Percentiles rank a stretch among this genome's conserved stretches.
Evolutionary conservation across 2,888 invertebrate species (phyloP).

Genomic region (Frankliniella intonsa): DNA sequence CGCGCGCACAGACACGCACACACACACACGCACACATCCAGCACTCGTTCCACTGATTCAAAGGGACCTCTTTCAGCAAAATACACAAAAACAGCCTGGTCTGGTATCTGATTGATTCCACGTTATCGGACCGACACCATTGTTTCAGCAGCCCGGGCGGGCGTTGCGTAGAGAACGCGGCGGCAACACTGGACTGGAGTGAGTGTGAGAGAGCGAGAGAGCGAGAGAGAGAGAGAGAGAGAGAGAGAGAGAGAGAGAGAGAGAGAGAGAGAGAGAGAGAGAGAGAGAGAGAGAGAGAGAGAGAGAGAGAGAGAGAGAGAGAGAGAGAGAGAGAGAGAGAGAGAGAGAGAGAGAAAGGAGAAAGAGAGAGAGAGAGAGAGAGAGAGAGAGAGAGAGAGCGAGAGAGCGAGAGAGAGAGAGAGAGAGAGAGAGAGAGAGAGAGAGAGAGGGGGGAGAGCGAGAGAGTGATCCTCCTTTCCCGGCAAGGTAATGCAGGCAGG

Average conservation of each 20-base stretch:
- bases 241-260: slow-evolving; percentile 11
- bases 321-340: background rate
- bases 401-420: background rate
- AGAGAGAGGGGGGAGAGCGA: background rate
- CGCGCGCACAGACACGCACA: too few relatives aligned
- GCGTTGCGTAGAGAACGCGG: too few relatives aligned
- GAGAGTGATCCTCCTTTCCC: too few relatives aligned
- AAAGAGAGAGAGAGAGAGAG: background rate
- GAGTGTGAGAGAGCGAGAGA: background rate
- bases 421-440: background rate
- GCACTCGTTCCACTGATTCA: too few relatives aligned
- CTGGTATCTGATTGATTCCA: too few relatives aligned
- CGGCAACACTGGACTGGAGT: too few relatives aligned
- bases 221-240: slow-evolving; percentile 10
- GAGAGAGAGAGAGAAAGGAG: background rate
- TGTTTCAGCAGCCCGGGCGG: too few relatives aligned
- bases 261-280: slow-evolving; percentile 15
- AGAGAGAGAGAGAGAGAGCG: background rate
- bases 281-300: slow-evolving; percentile 10
- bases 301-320: background rate
- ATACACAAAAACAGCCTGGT: too few relatives aligned
- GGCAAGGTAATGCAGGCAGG: too few relatives aligned
- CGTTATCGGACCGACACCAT: too few relatives aligned
- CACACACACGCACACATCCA: too few relatives aligned
- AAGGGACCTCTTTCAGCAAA: too few relatives aligned